A percentile compares a stretch with the other conserved stretches of the same genome.
Conservation (phyloP, 1,140 invertebrate species). For the Myzus persicae region DNA sequence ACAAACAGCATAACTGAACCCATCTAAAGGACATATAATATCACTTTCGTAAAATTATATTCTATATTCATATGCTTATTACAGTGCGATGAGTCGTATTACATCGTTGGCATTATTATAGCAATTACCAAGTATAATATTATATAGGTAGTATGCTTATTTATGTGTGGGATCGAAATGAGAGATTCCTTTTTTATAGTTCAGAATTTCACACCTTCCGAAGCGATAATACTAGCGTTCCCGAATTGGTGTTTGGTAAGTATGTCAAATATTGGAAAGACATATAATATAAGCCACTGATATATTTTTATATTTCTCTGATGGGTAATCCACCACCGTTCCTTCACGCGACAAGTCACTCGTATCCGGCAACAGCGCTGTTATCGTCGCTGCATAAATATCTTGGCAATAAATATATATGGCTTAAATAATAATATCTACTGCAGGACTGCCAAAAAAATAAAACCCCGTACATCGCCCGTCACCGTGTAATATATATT, state of each 20-base stretch:
- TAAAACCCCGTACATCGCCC: neutral
- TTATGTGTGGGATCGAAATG: neutral
- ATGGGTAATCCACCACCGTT: neutral
- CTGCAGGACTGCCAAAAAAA: neutral
- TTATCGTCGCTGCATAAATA: neutral
- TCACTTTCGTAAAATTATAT: no score
- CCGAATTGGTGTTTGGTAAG: neutral
- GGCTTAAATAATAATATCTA: neutral
- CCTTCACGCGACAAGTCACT: neutral
- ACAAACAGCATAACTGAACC: no score
- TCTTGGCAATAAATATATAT: neutral
- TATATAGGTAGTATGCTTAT: no score
- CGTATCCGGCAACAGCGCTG: neutral
- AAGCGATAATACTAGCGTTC: neutral
- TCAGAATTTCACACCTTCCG: neutral
- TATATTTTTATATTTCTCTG: neutral
- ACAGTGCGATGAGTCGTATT: neutral
- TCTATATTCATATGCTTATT: no score
- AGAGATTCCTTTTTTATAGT: neutral
- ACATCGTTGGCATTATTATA: no score
- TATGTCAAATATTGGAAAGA: neutral
- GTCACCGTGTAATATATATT: neutral
- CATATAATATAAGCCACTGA: neutral
- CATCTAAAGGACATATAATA: no score
- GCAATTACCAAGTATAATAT: neutral